These are phyloP conservation scores for Eupithecia centaureata DNA, from an alignment of 2,888 invertebrate genomes.

Conservation along the genomic window DNA sequence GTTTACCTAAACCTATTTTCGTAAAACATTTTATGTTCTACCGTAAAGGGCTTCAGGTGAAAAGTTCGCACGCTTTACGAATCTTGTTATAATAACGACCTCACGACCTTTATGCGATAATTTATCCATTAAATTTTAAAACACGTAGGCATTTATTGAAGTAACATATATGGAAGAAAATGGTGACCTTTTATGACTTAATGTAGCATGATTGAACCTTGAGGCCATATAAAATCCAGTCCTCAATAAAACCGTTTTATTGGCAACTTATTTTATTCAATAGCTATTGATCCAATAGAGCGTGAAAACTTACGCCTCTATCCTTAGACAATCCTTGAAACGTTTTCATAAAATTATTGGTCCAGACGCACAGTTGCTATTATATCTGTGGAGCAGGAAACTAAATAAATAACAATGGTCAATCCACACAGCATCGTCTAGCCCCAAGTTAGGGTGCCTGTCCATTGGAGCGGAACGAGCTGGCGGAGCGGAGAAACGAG, in stretches of 20 bases:
- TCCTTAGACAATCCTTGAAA: constrained; percentile 8
- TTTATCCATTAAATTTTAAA: not conserved
- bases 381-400: too few relatives aligned
- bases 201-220: not conserved
- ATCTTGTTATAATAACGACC: not conserved
- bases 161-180: not conserved
- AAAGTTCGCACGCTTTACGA: not conserved
- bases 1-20: constrained; percentile 8
- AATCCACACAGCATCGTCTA: too few relatives aligned
- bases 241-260: constrained; percentile 20
- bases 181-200: not conserved
- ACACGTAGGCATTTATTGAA: not conserved
- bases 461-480: too few relatives aligned
- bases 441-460: too few relatives aligned
- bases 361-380: too few relatives aligned
- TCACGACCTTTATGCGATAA: constrained; percentile 5
- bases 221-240: not conserved
- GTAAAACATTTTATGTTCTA: constrained; percentile 2
- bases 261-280: constrained; percentile 53
- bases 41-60: not conserved
- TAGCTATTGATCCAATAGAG: constrained; percentile 50
- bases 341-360: too few relatives aligned
- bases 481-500: too few relatives aligned
- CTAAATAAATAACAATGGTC: too few relatives aligned
- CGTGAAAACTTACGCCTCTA: constrained; percentile 11